Percentiles rank a stretch among this genome's conserved stretches.
Evolutionary conservation across 2,113 vertebrate genomes (phyloP).

Genomic region (Oreochromis aureus): DNA sequence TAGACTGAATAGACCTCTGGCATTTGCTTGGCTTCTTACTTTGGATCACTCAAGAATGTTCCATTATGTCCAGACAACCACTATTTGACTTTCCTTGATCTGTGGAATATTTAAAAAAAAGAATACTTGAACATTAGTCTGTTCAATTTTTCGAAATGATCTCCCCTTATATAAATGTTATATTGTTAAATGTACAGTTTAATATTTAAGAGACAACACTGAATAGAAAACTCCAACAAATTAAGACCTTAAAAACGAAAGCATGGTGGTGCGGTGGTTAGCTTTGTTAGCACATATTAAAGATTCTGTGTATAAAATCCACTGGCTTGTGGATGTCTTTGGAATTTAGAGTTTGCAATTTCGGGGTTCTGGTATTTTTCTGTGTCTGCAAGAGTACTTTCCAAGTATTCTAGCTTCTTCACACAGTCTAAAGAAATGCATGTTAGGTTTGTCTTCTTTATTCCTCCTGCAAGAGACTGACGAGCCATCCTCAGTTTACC

Average conservation of each 20-base stretch:
- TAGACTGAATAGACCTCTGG: neutral
- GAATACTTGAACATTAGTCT: neutral
- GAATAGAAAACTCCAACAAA: neutral
- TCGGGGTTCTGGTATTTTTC: neutral
- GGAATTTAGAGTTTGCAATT: neutral
- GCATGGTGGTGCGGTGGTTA: neutral
- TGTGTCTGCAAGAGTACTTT: neutral
- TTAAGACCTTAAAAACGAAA: fast-evolving
- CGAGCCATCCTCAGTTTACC: fast-evolving
- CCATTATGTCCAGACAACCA: neutral
- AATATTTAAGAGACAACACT: neutral
- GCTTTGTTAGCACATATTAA: neutral
- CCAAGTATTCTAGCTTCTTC: neutral
- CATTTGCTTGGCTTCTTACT: neutral
- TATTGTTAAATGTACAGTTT: neutral
- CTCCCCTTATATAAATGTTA: neutral
- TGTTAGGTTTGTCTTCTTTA: neutral
- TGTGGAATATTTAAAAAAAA: neutral
- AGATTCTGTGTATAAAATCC: neutral
- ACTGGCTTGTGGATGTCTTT: neutral
- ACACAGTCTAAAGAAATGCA: neutral
- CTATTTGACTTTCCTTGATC: neutral
- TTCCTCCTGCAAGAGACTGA: neutral
- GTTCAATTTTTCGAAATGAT: neutral
- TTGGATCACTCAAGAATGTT: neutral